A percentile compares a stretch with the other conserved stretches of the same genome.
phyloP scores from a whole-genome alignment of 1,140 invertebrate genomes.

The Trissolcus basalis region DNA sequence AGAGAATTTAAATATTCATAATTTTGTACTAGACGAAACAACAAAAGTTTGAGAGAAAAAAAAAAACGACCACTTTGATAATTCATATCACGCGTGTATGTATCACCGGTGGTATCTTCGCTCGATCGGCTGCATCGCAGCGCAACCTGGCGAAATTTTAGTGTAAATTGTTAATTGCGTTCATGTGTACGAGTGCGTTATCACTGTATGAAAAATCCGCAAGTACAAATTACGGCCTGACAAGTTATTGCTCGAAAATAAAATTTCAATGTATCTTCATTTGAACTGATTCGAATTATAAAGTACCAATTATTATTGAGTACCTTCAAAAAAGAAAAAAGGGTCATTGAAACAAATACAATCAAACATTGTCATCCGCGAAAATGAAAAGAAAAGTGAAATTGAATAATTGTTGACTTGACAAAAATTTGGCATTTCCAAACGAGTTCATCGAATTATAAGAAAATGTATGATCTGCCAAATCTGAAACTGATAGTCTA shows the following conservation, averaged over 20 bases:
- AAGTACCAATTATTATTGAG: no score
- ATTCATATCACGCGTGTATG: constrained; percentile 61
- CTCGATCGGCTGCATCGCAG: constrained; percentile 34
- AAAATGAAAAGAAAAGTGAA: no score
- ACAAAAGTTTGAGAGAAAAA: constrained; percentile 28
- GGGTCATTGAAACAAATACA: no score
- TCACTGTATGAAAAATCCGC: constrained; percentile 24
- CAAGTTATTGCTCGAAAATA: constrained; percentile 37
- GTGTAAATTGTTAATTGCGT: constrained; percentile 32
- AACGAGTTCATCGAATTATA: no score
- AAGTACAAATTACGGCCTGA: constrained; percentile 52
- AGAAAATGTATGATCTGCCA: no score
- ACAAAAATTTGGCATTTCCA: no score
- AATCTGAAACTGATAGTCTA: background rate
- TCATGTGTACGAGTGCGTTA: constrained; percentile 27
- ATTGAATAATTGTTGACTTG: background rate
- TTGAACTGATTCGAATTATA: constrained; percentile 1
- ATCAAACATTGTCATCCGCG: no score
- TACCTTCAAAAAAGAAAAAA: no score
- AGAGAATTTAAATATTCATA: constrained; percentile 63
- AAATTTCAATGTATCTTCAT: constrained; percentile 15
- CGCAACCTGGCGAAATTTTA: constrained; percentile 31
- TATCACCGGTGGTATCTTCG: constrained; percentile 40
- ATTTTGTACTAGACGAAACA: constrained; percentile 70
- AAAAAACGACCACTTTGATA: constrained; percentile 56